A percentile compares a stretch with the other conserved stretches of the same genome.
Evolutionary conservation across 2,888 invertebrate genomes (phyloP).

Genomic region (Morpho deidamia): DNA sequence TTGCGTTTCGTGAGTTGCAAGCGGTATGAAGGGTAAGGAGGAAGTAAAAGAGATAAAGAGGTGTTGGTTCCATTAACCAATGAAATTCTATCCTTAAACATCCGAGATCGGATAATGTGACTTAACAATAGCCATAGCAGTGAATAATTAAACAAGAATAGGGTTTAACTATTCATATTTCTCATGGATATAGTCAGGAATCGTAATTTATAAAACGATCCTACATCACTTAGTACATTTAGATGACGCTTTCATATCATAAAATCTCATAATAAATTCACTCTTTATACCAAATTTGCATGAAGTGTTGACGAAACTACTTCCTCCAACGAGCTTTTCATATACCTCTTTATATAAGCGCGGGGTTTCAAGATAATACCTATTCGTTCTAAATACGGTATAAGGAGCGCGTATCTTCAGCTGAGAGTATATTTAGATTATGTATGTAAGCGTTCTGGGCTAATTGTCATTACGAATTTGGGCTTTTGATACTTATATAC

Average conservation of each 20-base stretch:
- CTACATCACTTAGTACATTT: conserved; percentile 35
- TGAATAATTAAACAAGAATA: too few relatives aligned
- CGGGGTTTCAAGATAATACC: conserved; percentile 16
- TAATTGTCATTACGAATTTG: not conserved
- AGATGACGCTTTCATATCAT: conserved; percentile 36
- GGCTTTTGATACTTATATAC: too few relatives aligned
- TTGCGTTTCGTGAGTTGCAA: too few relatives aligned
- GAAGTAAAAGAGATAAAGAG: too few relatives aligned
- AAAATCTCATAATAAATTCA: conserved; percentile 51
- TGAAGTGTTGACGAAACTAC: conserved; percentile 50
- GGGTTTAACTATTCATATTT: too few relatives aligned
- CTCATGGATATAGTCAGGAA: too few relatives aligned
- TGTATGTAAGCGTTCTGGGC: not conserved
- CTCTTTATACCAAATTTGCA: conserved; percentile 52
- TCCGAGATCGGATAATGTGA: too few relatives aligned
- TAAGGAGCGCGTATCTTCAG: not conserved
- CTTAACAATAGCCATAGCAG: too few relatives aligned
- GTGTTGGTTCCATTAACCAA: too few relatives aligned
- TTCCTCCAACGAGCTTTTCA: conserved; percentile 57
- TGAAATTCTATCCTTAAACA: too few relatives aligned
- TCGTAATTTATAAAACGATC: conserved; percentile 24
- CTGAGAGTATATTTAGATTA: not conserved
- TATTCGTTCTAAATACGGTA: conserved; percentile 7
- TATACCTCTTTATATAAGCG: conserved; percentile 37
- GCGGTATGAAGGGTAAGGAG: too few relatives aligned